Evolutionary conservation across 2,888 invertebrate species (phyloP).

Genomic region (Chouioia cunea): DNA sequence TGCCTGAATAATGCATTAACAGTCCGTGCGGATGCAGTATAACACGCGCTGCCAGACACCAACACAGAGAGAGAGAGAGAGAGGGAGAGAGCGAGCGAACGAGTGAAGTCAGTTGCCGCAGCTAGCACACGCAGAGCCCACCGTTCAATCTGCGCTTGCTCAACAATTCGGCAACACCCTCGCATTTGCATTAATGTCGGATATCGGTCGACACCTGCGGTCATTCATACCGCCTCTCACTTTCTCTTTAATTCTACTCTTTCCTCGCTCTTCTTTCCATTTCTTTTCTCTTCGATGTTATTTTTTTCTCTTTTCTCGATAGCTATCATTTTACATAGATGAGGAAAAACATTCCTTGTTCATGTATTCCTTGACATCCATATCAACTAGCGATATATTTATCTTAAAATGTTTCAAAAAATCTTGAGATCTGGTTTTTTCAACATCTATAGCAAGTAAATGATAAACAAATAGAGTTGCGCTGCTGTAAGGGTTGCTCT

Average conservation of each 20-base stretch:
- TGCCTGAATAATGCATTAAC: constrained; percentile 67
- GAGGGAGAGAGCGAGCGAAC: constrained; percentile 44
- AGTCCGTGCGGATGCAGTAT: constrained; percentile 57
- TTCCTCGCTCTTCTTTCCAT: constrained; percentile 16
- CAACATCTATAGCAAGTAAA: too few relatives aligned
- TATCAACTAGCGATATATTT: too few relatives aligned
- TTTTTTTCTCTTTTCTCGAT: not conserved
- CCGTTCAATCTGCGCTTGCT: constrained; percentile 62
- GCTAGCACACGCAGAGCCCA: too few relatives aligned
- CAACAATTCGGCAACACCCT: constrained; percentile 63
- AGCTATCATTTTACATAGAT: constrained; percentile 8
- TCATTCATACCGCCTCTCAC: constrained; percentile 56
- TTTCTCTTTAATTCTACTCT: not conserved
- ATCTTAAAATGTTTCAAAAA: too few relatives aligned
- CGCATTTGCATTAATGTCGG: constrained; percentile 62
- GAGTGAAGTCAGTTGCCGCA: constrained; percentile 11
- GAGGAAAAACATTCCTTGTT: too few relatives aligned
- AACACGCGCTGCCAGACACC: constrained; percentile 46
- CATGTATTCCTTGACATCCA: too few relatives aligned
- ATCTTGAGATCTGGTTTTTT: too few relatives aligned
- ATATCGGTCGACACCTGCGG: constrained; percentile 61
- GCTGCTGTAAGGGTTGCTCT: too few relatives aligned
- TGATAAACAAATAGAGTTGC: too few relatives aligned
- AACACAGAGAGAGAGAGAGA: constrained; percentile 16
- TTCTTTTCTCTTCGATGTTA: not conserved